Conservation (phyloP, 2,113 vertebrate genomes). For the Gymnorhina tibicen region DNA sequence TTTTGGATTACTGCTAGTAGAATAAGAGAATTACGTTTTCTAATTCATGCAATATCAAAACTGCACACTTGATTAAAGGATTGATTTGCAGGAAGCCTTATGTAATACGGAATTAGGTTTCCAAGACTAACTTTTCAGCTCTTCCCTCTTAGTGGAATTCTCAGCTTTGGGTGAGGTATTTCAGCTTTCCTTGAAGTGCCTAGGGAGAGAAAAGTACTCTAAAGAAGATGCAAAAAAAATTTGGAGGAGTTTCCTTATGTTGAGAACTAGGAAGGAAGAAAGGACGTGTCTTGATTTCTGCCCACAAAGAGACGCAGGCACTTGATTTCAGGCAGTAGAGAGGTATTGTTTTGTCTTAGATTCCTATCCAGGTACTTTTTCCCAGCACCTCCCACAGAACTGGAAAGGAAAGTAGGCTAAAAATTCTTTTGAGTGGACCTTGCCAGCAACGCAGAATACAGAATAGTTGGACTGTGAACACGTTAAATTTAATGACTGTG, state of each 20-base stretch:
- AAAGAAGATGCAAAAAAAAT: not conserved
- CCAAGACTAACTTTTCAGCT: not conserved
- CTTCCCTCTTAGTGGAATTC: not conserved
- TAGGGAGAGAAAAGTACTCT: not conserved
- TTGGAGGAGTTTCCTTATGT: not conserved
- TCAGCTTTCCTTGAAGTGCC: not conserved
- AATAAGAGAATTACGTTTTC: not conserved
- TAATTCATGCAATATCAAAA: not conserved
- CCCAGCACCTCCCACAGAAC: not conserved
- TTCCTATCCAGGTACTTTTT: not conserved
- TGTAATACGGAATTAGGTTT: not conserved
- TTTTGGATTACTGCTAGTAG: not conserved
- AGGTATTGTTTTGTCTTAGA: not conserved
- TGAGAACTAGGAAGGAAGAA: not conserved
- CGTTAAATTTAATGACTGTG: not conserved
- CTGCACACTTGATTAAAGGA: not conserved
- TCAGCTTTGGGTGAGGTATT: not conserved
- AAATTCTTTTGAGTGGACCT: not conserved
- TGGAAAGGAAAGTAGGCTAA: not conserved
- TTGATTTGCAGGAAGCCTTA: not conserved
- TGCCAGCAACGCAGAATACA: not conserved
- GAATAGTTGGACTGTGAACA: not conserved
- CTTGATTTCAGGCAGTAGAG: not conserved
- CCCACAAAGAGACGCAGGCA: not conserved
- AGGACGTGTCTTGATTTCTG: not conserved